Base-by-base conservation (phyloP, 1,140 invertebrate genomes). In the Dinoponera quadriceps region DNA sequence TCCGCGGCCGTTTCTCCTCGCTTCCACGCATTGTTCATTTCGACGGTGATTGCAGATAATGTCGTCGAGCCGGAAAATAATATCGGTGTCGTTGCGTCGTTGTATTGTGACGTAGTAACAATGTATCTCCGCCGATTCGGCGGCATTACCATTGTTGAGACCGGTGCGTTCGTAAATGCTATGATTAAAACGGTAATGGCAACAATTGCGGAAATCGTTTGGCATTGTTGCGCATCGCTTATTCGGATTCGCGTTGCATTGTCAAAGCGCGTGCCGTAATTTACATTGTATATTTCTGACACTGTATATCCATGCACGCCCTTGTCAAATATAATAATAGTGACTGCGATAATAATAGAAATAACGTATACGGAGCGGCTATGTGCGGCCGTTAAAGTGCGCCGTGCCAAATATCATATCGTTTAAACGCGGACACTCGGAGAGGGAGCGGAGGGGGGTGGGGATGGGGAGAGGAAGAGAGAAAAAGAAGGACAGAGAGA, bases 171-270 rank as follows among this genome's bases (percentile, higher is more conserved):
- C 85, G 72, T 77, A 86, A 86, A 86, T 83, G 80, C 71, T 72
- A 86, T 83, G 84, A 87, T 87, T 87, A 87, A 87, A 87, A 87
- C 86, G 84, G 82, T 87, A 87, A 87, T 87, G 78, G 71, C 68
- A 87, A 87, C 84, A 71, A 87, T 87, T 83, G 71, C 84, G 84
- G 85, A 83, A 86, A 83, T 82, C 72, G 78, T 72, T 86, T 85
- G 85, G 82, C 85, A 63, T 86, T 82, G 85, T 86, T 85, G 73
- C 85, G 71, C 84, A 38, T 60, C 84, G 84, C 55, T 85, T 60
- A 55, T 38, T 25, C 51, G 71, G 68, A 60, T 83, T 75, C 83
- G 27, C 48, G 60, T 72, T 71, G 78, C 54, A 77, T 83, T 87
- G 71, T 87, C 78, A 59, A 83, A 86, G 72, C 78, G 55, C 49